These are phyloP conservation scores for Nysson spinosus DNA, from an alignment of 2,888 invertebrate genomes.

Conservation along the genomic window DNA sequence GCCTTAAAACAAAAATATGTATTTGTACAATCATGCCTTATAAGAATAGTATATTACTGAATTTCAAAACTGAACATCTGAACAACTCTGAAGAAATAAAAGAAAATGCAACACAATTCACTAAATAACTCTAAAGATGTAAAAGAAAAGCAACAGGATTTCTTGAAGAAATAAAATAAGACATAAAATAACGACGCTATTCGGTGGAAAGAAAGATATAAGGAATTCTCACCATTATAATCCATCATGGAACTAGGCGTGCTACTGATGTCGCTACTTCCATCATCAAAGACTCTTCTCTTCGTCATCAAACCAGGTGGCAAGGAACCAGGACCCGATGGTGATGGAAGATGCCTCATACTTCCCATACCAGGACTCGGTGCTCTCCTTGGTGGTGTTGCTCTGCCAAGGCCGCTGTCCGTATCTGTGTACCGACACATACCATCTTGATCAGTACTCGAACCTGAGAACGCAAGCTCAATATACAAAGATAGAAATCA, in stretches of 20 bases:
- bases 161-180: no score
- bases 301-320: conserved; percentile 88
- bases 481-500: conserved; percentile 56
- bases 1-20: conserved; percentile 79
- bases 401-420: conserved; percentile 92
- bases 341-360: conserved; percentile 87
- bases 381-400: conserved; percentile 91
- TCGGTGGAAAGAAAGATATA: no score
- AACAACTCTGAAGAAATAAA: no score
- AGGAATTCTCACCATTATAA: conserved; percentile 87
- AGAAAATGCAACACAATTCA: no score
- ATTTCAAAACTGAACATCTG: no score
- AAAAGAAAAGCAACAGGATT: no score
- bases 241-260: conserved; percentile 92
- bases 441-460: conserved; percentile 81
- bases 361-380: conserved; percentile 89
- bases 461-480: conserved; percentile 75
- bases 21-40: background rate
- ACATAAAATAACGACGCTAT: no score
- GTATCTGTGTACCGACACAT: conserved; percentile 80
- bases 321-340: conserved; percentile 90
- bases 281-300: conserved; percentile 84
- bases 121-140: no score
- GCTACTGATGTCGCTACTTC: conserved; percentile 90
- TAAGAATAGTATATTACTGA: background rate